Evolutionary conservation across 2,888 invertebrate species (phyloP), one percentile per base, ranked within the genome.

Genomic region (Atrina japonica): DNA sequence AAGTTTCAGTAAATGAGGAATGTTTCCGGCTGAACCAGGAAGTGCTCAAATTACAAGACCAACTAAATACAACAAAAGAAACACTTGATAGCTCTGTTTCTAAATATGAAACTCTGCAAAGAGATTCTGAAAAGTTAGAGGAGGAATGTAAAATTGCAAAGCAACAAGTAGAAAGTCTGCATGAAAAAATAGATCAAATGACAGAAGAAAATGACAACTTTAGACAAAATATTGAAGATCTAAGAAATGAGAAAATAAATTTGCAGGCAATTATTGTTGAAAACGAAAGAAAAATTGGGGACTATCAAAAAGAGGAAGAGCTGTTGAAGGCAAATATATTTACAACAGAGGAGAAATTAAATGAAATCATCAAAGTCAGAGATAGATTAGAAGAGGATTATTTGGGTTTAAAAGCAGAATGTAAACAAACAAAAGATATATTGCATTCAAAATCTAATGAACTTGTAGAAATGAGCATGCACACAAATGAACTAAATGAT

Each of bases 131-230:
- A 7, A 40, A 40, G 14, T 27, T 72, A 18, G 27, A 58, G 6
- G 30, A 55, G 41, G 56, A 71, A 61, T 18, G 45, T 27, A 50
- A 64, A 50, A 27, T 23, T 25, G 16, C 56, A 11, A 43, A 58
- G 49, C 35, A 25, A 6, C 47, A 75, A 18, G 18, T 43, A 29
- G 49, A 47, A n/a, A 25, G 58, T 16, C 47, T 77, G 65, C 45
- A 49, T 43, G 65, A 67, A 49, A 65, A 68, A 11, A 21, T 66
- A 9, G 64, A 41, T 3, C 29, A 64, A 47, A 35, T 73, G 27
- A 70, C 69, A 43, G 73, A 69, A 49, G 78, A 78, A 60, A 76
- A 76, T 70, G 75, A 75, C 70, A 43, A 60, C 41, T 45, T 75
- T 16, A 61, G 40, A 3, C 23, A 60, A 53, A 70, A 69, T 16